Percentiles rank a stretch among this genome's conserved stretches.
Evolutionary conservation across 2,113 vertebrate species (phyloP).

Genomic region (Oryzias melastigma): DNA sequence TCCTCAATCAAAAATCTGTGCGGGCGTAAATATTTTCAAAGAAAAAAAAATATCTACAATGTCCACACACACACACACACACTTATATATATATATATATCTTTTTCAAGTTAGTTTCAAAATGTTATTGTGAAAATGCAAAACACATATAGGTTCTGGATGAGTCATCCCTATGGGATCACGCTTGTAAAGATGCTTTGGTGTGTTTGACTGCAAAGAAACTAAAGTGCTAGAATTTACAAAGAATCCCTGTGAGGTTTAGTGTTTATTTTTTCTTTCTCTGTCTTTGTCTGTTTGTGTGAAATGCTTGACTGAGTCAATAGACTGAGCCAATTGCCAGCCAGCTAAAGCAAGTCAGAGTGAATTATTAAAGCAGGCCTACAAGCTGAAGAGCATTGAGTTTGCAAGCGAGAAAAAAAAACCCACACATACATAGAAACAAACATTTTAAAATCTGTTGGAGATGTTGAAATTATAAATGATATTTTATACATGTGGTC

Average conservation of each 20-base stretch:
- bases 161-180: constrained; percentile 10
- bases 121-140: background rate
- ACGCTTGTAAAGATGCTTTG: constrained; percentile 17
- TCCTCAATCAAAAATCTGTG: too few species aligned
- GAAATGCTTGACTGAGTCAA: constrained; percentile 28
- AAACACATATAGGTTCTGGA: background rate
- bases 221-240: constrained; percentile 15
- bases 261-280: background rate
- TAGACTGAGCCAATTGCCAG: constrained; percentile 34
- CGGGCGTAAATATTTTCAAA: background rate
- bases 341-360: constrained; percentile 38
- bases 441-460: too few species aligned
- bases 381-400: constrained; percentile 38
- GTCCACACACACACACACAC: background rate
- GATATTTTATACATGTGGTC: background rate
- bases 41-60: background rate
- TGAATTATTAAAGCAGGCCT: constrained; percentile 69
- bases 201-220: background rate
- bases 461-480: background rate
- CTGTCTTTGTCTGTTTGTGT: constrained; percentile 2
- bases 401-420: background rate
- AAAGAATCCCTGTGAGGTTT: constrained; percentile 11
- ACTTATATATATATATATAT: background rate
- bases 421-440: too few species aligned
- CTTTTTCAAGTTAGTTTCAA: background rate